phyloP scores from a whole-genome alignment of 1,140 invertebrate genomes.

The Ceratina calcarata region DNA sequence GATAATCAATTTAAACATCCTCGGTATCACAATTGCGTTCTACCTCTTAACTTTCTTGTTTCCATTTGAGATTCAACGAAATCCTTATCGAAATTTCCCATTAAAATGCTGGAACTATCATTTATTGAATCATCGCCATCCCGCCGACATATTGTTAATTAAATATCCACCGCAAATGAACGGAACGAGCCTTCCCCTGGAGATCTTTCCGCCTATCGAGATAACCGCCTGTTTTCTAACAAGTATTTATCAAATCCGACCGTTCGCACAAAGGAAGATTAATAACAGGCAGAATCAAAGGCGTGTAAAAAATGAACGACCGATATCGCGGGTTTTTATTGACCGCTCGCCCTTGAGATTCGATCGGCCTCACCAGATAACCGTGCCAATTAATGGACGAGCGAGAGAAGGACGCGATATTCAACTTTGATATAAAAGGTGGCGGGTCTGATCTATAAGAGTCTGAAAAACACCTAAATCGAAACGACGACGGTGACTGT shows the following conservation, averaged over 20 bases:
- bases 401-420: conserved; percentile 27
- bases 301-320: conserved; percentile 36
- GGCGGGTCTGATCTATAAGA: background rate
- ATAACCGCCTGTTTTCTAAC: conserved; percentile 5
- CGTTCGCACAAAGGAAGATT: conserved; percentile 29
- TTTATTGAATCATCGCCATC: no score
- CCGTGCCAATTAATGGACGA: conserved; percentile 55
- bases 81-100: no score
- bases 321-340: conserved; percentile 37
- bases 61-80: no score
- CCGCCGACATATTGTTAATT: background rate
- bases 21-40: no score
- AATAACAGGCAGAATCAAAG: conserved; percentile 19
- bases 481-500: conserved; percentile 3
- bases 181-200: background rate
- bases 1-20: no score
- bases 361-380: conserved; percentile 55
- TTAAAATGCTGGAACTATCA: no score
- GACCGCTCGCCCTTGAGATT: conserved; percentile 30
- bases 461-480: background rate
- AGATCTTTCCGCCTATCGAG: background rate
- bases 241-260: conserved; percentile 41
- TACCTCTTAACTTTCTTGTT: no score
- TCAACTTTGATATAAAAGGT: conserved; percentile 44
- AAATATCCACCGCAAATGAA: background rate